Conservation (phyloP, 2,888 invertebrate genomes). For the Ditylenchus weischeri region DNA sequence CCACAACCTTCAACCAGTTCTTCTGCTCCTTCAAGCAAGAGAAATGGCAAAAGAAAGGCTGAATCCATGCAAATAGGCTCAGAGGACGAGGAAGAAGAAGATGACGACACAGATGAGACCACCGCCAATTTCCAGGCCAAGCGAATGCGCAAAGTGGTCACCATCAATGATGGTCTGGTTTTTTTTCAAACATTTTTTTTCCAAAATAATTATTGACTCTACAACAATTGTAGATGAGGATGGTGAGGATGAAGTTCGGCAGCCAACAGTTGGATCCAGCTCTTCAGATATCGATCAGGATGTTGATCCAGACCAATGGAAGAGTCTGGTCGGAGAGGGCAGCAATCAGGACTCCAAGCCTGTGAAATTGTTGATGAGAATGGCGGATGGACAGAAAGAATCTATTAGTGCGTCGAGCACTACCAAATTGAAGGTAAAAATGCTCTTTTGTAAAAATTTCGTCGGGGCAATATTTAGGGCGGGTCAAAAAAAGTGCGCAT, state of each 20-base stretch:
- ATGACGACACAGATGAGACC: background rate
- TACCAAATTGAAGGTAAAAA: conserved; percentile 13
- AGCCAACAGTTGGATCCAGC: conserved; percentile 9
- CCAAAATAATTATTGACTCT: too few relatives aligned
- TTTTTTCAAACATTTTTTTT: too few relatives aligned
- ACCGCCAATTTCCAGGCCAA: conserved; percentile 21
- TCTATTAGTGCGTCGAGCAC: conserved; percentile 7
- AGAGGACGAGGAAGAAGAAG: background rate
- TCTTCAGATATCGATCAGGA: conserved; percentile 27
- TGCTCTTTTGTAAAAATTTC: background rate
- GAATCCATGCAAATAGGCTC: background rate
- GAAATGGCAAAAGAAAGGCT: background rate
- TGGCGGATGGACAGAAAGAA: conserved; percentile 18
- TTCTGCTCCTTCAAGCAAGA: conserved; percentile 10
- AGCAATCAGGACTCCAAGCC: background rate
- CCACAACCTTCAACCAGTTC: background rate
- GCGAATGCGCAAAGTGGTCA: conserved; percentile 26
- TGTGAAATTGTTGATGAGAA: conserved; percentile 9
- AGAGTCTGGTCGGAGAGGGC: conserved; percentile 23
- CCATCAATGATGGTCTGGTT: conserved; percentile 13
- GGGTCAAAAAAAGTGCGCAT: too few relatives aligned
- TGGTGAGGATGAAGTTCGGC: conserved; percentile 7
- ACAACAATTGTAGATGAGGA: background rate
- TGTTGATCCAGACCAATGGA: conserved; percentile 33
- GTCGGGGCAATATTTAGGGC: too few relatives aligned